Percentiles rank a stretch among this genome's conserved stretches.
These are phyloP conservation scores for Oryzias sinensis DNA, from an alignment of 2,797 vertebrate species.

Conservation along the genomic window DNA sequence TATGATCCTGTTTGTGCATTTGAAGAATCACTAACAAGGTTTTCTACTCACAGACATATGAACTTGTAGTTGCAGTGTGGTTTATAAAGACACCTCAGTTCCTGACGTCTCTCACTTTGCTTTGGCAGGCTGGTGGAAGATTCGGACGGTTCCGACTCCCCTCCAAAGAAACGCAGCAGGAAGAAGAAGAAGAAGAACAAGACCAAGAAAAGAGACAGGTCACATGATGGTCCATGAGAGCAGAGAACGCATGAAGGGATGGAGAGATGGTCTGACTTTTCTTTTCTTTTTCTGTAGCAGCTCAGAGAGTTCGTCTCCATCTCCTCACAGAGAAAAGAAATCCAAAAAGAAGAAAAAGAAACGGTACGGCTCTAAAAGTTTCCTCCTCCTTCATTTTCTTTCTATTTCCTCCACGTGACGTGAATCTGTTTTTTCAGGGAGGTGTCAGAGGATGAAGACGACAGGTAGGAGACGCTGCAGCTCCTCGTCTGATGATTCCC, in stretches of 20 bases:
- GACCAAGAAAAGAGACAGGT: slow-evolving; percentile 69
- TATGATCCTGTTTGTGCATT: too few relatives aligned
- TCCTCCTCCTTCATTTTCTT: accelerated
- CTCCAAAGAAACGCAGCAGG: slow-evolving; percentile 84
- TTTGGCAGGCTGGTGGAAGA: slow-evolving; percentile 75
- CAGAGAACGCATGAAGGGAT: neutral
- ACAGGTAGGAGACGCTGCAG: slow-evolving; percentile 57
- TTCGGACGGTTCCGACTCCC: slow-evolving; percentile 81
- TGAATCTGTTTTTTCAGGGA: slow-evolving; percentile 65
- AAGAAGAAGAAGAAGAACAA: slow-evolving; percentile 89
- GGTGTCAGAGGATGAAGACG: slow-evolving; percentile 59
- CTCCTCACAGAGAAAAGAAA: slow-evolving; percentile 73
- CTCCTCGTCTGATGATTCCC: neutral
- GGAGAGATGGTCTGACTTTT: accelerated
- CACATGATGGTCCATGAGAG: slow-evolving; percentile 1
- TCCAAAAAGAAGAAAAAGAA: slow-evolving; percentile 80
- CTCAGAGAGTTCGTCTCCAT: slow-evolving; percentile 73
- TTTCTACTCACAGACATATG: too few relatives aligned
- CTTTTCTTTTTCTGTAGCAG: slow-evolving; percentile 40
- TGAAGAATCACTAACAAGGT: too few relatives aligned
- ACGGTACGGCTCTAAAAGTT: slow-evolving; percentile 43
- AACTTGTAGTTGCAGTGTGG: too few relatives aligned
- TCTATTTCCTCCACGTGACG: accelerated
- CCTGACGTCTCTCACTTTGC: neutral
- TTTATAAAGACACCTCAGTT: too few relatives aligned